Evolutionary conservation across 2,113 vertebrate genomes (phyloP).

Genomic region (Ciconia stormi): DNA sequence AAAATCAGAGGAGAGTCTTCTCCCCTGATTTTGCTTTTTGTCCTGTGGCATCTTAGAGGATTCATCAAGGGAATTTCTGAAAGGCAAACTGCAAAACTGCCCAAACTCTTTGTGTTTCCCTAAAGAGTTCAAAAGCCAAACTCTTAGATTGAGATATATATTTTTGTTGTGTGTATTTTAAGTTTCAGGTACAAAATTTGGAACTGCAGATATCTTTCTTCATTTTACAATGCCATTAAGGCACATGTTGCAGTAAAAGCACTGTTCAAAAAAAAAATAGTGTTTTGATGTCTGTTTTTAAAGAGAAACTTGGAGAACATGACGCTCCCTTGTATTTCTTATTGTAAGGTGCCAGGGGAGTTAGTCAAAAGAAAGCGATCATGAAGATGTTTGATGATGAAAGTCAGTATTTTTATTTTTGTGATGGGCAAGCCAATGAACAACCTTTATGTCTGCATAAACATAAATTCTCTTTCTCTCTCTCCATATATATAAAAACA

Average conservation of each 20-base stretch:
- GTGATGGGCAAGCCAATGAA: background rate
- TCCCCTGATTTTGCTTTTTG: background rate
- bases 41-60: background rate
- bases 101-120: background rate
- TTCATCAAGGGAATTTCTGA: background rate
- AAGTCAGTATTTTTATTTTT: background rate
- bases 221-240: background rate
- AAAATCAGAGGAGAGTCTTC: background rate
- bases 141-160: background rate
- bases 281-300: background rate
- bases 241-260: background rate
- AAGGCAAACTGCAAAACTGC: background rate
- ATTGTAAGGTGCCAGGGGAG: background rate
- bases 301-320: background rate
- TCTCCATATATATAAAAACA: background rate
- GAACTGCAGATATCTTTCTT: background rate
- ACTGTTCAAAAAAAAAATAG: background rate
- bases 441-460: background rate
- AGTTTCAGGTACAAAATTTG: background rate
- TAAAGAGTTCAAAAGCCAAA: background rate
- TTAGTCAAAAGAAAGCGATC: background rate
- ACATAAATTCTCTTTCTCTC: background rate
- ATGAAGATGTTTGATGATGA: background rate
- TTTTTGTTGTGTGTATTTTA: background rate
- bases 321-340: background rate